These are phyloP conservation scores for Machaerirhynchus nigripectus DNA, from an alignment of 2,113 vertebrate species.

Conservation along the genomic window DNA sequence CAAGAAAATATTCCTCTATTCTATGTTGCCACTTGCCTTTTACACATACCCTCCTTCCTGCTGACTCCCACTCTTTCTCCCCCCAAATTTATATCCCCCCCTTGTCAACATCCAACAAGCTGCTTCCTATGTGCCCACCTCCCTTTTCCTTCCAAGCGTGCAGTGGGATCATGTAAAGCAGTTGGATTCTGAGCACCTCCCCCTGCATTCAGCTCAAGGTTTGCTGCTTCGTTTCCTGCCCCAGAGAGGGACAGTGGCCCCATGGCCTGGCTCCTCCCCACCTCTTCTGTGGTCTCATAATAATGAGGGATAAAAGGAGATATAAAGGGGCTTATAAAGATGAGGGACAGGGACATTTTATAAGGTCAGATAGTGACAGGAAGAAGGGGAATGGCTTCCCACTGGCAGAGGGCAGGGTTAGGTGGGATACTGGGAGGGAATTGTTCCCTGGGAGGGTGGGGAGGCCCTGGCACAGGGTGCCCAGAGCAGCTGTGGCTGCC, in stretches of 20 bases:
- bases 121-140: background rate
- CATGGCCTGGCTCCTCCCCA: background rate
- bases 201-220: background rate
- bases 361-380: background rate
- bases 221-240: background rate
- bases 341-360: background rate
- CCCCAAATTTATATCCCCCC: background rate
- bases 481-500: background rate
- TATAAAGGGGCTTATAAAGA: background rate
- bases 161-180: rapidly evolving
- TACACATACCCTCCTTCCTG: background rate
- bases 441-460: rapidly evolving
- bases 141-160: background rate
- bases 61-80: background rate
- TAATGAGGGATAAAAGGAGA: background rate
- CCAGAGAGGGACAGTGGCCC: background rate
- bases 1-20: background rate
- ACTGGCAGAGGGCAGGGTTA: background rate
- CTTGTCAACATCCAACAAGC: background rate
- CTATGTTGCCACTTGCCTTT: background rate
- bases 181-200: background rate
- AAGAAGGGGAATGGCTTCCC: background rate
- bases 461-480: background rate
- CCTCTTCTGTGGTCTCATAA: background rate
- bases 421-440: background rate